Conservation (phyloP, 2,888 invertebrate genomes). For the Chironomus riparius region DNA sequence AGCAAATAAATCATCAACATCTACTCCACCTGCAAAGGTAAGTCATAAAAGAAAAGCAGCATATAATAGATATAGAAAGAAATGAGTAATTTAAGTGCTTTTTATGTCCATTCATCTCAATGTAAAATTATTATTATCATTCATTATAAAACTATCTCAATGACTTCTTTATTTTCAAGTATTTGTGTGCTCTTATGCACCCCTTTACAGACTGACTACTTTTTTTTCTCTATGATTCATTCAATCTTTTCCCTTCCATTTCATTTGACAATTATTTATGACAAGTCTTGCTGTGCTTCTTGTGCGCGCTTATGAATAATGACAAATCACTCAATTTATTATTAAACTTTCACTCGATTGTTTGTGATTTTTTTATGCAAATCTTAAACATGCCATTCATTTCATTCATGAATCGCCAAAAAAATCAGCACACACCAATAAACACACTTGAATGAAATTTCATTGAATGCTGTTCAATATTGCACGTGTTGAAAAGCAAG, state of each 20-base stretch:
- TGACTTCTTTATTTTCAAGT: not conserved
- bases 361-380: no score
- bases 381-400: no score
- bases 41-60: constrained; percentile 27
- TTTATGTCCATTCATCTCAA: constrained; percentile 18
- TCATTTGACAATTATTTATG: no score
- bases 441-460: no score
- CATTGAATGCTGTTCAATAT: no score
- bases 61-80: not conserved
- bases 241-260: not conserved
- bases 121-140: not conserved
- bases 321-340: no score
- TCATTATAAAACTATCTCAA: not conserved
- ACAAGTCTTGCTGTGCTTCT: no score
- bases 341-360: no score
- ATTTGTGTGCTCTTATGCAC: not conserved
- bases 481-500: no score
- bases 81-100: constrained; percentile 18
- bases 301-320: no score
- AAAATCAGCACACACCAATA: no score
- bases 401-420: no score
- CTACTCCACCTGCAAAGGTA: constrained; percentile 34
- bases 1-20: constrained; percentile 33
- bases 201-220: not conserved
- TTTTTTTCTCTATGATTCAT: constrained; percentile 16